phyloP scores from a whole-genome alignment of 1,140 invertebrate genomes.

The Drosophila sulfurigaster region DNA sequence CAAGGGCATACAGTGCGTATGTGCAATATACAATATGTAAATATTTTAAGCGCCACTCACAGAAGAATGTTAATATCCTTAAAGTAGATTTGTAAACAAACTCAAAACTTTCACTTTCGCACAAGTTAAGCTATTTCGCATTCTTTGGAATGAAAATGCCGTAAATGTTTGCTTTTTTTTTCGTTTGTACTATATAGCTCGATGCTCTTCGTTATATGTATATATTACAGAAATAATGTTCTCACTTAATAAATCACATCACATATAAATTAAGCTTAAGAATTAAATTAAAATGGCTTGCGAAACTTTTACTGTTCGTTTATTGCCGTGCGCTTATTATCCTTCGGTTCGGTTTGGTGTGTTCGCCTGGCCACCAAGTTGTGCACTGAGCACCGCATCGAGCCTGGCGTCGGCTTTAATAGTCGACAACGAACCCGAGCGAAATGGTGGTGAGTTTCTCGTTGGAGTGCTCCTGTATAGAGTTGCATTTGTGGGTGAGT shows the following conservation, averaged over 20 bases:
- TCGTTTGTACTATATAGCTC: conserved; percentile 43
- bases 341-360: conserved; percentile 48
- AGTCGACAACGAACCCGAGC: conserved; percentile 37
- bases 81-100: background rate
- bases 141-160: background rate
- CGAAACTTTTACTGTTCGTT: conserved; percentile 20
- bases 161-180: background rate
- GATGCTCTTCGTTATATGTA: conserved; percentile 40
- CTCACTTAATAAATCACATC: conserved; percentile 24
- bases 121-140: conserved; percentile 1
- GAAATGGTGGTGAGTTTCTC: conserved; percentile 61
- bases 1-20: background rate
- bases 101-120: conserved; percentile 46
- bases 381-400: conserved; percentile 57
- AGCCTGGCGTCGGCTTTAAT: conserved; percentile 63
- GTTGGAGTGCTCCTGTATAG: conserved; percentile 25
- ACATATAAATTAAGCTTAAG: conserved; percentile 15
- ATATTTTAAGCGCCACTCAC: background rate
- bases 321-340: conserved; percentile 27
- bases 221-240: conserved; percentile 23
- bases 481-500: conserved; percentile 16
- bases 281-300: conserved; percentile 24
- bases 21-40: background rate
- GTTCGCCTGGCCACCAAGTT: conserved; percentile 52
- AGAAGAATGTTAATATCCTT: background rate